Evolutionary conservation across 1,140 invertebrate species (phyloP).

Genomic region (Macrosteles quadrilineatus): DNA sequence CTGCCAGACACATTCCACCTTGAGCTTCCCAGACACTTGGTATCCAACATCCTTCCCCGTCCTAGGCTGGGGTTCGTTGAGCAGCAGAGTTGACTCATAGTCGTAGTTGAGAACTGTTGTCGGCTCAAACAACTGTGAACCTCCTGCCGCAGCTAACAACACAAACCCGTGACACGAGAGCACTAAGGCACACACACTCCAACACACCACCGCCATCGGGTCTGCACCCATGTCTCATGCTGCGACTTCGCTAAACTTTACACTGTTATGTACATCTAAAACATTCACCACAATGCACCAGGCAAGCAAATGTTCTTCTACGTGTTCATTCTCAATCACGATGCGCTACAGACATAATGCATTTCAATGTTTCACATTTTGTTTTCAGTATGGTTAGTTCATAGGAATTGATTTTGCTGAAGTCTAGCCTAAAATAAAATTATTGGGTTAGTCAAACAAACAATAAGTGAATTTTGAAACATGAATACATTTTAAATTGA

Average conservation of each 20-base stretch:
- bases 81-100: slow-evolving; percentile 54
- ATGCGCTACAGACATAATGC: too few species aligned
- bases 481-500: too few species aligned
- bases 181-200: not conserved
- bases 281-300: too few species aligned
- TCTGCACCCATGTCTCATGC: not conserved
- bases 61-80: slow-evolving; percentile 53
- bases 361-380: too few species aligned
- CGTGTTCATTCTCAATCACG: too few species aligned
- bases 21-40: slow-evolving; percentile 53
- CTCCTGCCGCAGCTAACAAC: slow-evolving; percentile 43
- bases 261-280: too few species aligned
- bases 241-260: not conserved
- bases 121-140: slow-evolving; percentile 46
- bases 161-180: slow-evolving; percentile 44
- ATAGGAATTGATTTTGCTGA: too few species aligned
- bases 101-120: slow-evolving; percentile 51
- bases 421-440: too few species aligned
- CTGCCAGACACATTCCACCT: slow-evolving; percentile 57
- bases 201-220: not conserved
- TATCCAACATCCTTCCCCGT: slow-evolving; percentile 60
- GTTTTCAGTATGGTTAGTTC: too few species aligned
- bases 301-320: too few species aligned
- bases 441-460: too few species aligned
- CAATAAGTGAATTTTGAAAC: too few species aligned